These are phyloP conservation scores for Mesorhabditis spiculigera DNA, from an alignment of 2,888 invertebrate genomes.

Conservation along the genomic window DNA sequence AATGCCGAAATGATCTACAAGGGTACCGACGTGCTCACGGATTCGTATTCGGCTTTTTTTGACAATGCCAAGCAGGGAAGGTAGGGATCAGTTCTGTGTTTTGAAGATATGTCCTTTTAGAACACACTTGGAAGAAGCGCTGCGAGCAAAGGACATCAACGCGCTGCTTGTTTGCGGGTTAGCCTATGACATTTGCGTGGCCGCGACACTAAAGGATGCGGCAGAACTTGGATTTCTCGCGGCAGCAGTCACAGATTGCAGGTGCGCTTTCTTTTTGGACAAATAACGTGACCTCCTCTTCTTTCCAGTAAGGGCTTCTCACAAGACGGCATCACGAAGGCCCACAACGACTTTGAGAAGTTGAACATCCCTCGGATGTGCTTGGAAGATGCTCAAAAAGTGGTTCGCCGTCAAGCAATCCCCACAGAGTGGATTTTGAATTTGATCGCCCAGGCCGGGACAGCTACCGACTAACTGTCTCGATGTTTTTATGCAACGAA, in stretches of 20 bases:
- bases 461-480: too few species aligned
- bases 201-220: conserved; percentile 37
- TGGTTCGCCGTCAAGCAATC: background rate
- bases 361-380: background rate
- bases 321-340: conserved; percentile 38
- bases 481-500: too few species aligned
- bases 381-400: conserved; percentile 7
- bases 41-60: conserved; percentile 97
- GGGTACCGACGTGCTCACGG: conserved; percentile 88
- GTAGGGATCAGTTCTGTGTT: conserved; percentile 14
- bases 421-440: background rate
- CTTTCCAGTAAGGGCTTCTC: conserved; percentile 48
- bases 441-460: background rate
- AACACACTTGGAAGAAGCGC: conserved; percentile 77
- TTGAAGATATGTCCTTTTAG: conserved; percentile 62
- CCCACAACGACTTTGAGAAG: conserved; percentile 38
- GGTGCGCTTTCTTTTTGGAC: conserved; percentile 23
- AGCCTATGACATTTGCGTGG: conserved; percentile 89
- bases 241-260: conserved; percentile 43
- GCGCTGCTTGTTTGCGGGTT: conserved; percentile 91
- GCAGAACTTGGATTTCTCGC: conserved; percentile 43
- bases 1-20: conserved; percentile 57
- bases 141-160: conserved; percentile 76
- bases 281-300: background rate
- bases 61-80: conserved; percentile 80